These are phyloP conservation scores for Anagrus nilaparvatae DNA, from an alignment of 1,140 invertebrate genomes.

Conservation along the genomic window DNA sequence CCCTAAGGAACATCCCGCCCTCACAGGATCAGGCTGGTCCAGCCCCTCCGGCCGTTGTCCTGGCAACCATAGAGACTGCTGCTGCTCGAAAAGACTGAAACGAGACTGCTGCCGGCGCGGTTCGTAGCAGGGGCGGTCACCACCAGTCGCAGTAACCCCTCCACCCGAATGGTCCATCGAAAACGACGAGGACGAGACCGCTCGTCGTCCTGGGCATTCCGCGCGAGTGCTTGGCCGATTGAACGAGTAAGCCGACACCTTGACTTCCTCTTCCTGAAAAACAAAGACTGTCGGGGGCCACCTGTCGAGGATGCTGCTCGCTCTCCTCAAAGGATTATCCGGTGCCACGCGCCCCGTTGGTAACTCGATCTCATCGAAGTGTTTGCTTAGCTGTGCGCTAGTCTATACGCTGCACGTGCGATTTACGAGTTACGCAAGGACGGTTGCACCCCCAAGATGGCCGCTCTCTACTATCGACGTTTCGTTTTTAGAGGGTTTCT, in stretches of 20 bases:
- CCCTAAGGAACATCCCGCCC: constrained; percentile 36
- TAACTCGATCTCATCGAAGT: constrained; percentile 10
- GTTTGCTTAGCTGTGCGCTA: constrained; percentile 30
- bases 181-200: too few relatives aligned
- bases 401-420: constrained; percentile 10
- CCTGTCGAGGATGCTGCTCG: constrained; percentile 14
- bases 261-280: constrained; percentile 9
- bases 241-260: not conserved
- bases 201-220: not conserved
- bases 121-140: too few relatives aligned
- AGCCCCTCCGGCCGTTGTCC: constrained; percentile 39
- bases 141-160: too few relatives aligned
- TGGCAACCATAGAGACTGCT: constrained; percentile 30
- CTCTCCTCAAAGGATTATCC: constrained; percentile 7
- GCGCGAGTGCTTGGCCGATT: not conserved
- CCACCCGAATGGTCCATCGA: too few relatives aligned
- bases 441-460: constrained; percentile 34
- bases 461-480: constrained; percentile 41
- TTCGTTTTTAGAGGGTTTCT: constrained; percentile 40
- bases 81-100: not conserved
- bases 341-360: too few relatives aligned
- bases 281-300: constrained; percentile 12
- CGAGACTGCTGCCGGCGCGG: not conserved
- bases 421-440: constrained; percentile 21
- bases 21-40: constrained; percentile 33